Evolutionary conservation across 1,140 invertebrate species (phyloP), one percentile per base, ranked within the genome.

Genomic region (Metaphire vulgaris): DNA sequence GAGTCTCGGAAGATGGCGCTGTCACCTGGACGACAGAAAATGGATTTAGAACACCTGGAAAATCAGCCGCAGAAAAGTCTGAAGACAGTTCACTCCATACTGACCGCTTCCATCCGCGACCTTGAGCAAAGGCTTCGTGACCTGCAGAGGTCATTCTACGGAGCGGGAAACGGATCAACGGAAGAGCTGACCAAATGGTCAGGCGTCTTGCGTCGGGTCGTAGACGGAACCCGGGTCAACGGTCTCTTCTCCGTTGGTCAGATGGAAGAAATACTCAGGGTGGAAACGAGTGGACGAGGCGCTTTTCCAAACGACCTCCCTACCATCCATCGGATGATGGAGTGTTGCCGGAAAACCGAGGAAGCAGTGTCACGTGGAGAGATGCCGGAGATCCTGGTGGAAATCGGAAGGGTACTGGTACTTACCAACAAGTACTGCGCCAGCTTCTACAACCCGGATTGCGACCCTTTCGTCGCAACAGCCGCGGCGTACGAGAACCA

Each of bases 361-460:
- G 64, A 75, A 16, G 65, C 67, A 31, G 64, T 75, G 15, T 72
- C 76, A 12, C 6, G 41, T 21, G 73, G 33, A 2, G n/a, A 67
- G 26, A 75, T 77, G 56, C 26, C 31, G 72, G 72, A 77, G 16
- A 29, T 68, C 26, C 16, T 74, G 16, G 33, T 33, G n/a, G 67
- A 69, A n/a, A n/a, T 67, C 12, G 64, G 73, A 26, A 66, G 30
- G 41, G 21, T 74, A 34, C 31, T 74, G 14, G 65, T n/a, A 29
- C 68, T 65, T 34, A 26, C 81, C 1, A 76, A 76, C 69, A 82
- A 81, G 73, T 83, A 82, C 72, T 83, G 80, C 76, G 76, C 81
- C 0, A 81, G 79, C 78, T 83, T 83, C 41, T 82, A 82, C 77
- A 76, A 80, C 16, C 74, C 78, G 0, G 78, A 80, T 21, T 74